These are phyloP conservation scores for Gambusia yucatana DNA, from an alignment of 2,797 vertebrate genomes.

Conservation along the genomic window DNA sequence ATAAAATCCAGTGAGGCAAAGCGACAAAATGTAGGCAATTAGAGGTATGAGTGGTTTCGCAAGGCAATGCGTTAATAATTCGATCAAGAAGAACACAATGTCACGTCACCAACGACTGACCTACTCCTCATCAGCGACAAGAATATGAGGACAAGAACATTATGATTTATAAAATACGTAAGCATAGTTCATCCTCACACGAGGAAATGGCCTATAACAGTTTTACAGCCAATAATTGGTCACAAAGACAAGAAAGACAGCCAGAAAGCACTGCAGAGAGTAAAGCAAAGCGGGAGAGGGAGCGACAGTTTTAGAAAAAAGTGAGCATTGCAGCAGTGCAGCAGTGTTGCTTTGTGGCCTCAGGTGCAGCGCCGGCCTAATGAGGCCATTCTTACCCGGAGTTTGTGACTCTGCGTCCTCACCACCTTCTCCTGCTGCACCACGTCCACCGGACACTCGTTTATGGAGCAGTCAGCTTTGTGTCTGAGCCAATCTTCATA, in stretches of 20 bases:
- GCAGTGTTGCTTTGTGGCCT: slow-evolving; percentile 56
- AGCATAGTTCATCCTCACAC: slow-evolving; percentile 20
- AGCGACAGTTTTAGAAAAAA: slow-evolving; percentile 40
- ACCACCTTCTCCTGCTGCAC: slow-evolving; percentile 92
- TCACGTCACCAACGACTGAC: slow-evolving; percentile 10
- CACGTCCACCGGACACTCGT: slow-evolving; percentile 93
- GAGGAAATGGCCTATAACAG: slow-evolving; percentile 28
- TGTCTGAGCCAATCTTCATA: slow-evolving; percentile 99
- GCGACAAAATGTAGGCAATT: neutral
- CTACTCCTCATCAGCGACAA: slow-evolving; percentile 45
- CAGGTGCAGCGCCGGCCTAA: slow-evolving; percentile 68
- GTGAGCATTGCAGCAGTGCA: slow-evolving; percentile 52
- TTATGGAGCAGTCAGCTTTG: slow-evolving; percentile 96
- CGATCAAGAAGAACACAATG: neutral
- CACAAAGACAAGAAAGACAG: slow-evolving; percentile 29
- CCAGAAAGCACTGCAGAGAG: slow-evolving; percentile 41
- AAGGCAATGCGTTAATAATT: neutral
- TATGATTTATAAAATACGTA: slow-evolving; percentile 47
- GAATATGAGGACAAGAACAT: slow-evolving; percentile 47
- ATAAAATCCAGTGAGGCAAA: neutral
- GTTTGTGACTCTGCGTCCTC: slow-evolving; percentile 94
- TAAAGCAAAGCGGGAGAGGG: slow-evolving; percentile 17
- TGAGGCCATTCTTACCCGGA: slow-evolving; percentile 83
- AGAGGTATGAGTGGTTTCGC: neutral
- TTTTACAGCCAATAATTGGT: slow-evolving; percentile 48